Conservation (phyloP, 2,888 invertebrate genomes). For the Sinopyrophorus schimmeli region DNA sequence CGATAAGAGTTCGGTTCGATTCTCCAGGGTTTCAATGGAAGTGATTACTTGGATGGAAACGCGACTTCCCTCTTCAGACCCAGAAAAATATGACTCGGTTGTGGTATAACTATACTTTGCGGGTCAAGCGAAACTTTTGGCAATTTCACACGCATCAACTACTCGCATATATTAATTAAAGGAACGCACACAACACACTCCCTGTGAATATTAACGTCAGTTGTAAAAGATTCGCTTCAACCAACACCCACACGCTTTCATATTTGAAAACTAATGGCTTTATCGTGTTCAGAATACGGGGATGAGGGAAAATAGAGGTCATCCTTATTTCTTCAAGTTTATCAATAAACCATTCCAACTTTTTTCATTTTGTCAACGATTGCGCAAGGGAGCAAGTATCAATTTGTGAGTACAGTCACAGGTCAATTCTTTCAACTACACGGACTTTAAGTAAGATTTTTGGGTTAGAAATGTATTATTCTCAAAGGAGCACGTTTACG, state of each 20-base stretch:
- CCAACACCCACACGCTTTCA: slow-evolving; percentile 25
- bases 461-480: slow-evolving; percentile 12
- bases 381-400: slow-evolving; percentile 17
- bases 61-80: slow-evolving; percentile 17
- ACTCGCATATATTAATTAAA: slow-evolving; percentile 33
- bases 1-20: slow-evolving; percentile 27
- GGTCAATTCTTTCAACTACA: slow-evolving; percentile 15
- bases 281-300: slow-evolving; percentile 29
- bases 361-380: slow-evolving; percentile 24
- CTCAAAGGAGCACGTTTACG: slow-evolving; percentile 16
- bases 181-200: slow-evolving; percentile 28
- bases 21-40: slow-evolving; percentile 25
- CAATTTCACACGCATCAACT: slow-evolving; percentile 31
- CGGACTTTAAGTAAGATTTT: slow-evolving; percentile 15
- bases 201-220: slow-evolving; percentile 30
- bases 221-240: slow-evolving; percentile 30
- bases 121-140: too few relatives aligned
- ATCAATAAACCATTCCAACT: slow-evolving; percentile 28
- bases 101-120: too few relatives aligned
- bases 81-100: too few relatives aligned
- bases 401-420: slow-evolving; percentile 19
- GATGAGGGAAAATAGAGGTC: slow-evolving; percentile 12
- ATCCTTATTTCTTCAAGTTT: slow-evolving; percentile 20
- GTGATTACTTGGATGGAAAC: slow-evolving; percentile 25
- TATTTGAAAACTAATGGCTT: slow-evolving; percentile 30